Conservation (phyloP, 2,797 vertebrate genomes). For the Poecilia velifera region DNA sequence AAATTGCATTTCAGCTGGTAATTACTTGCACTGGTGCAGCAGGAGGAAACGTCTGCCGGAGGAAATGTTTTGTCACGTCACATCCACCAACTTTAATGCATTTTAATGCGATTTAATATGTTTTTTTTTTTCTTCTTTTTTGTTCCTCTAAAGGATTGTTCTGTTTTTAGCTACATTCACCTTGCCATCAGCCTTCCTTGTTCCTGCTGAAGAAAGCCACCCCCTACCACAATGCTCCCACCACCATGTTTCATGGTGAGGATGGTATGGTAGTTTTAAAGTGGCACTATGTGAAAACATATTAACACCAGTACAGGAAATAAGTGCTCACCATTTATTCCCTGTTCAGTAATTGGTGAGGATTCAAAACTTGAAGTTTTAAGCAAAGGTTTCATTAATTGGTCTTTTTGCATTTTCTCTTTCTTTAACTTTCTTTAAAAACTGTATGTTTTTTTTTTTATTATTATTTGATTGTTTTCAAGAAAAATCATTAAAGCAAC, state of each 20-base stretch:
- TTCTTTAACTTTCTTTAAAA: neutral
- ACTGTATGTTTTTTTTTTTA: neutral
- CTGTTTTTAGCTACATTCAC: neutral
- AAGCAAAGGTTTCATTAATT: neutral
- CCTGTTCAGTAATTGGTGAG: neutral
- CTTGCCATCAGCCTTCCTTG: neutral
- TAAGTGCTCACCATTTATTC: neutral
- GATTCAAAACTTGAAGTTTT: neutral
- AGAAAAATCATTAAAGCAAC: no score
- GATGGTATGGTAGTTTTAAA: neutral
- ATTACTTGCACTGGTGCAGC: neutral
- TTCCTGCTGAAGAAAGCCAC: neutral
- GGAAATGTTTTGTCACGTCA: neutral
- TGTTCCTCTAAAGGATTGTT: neutral
- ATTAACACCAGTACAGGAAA: neutral
- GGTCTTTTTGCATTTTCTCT: neutral
- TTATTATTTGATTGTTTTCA: neutral
- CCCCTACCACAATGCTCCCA: neutral
- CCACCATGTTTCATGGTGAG: neutral
- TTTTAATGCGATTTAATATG: neutral
- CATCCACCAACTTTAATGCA: neutral
- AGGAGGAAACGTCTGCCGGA: neutral
- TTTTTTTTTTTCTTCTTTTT: neutral
- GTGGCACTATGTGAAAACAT: neutral
- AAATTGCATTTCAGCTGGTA: neutral